A percentile compares a stretch with the other conserved stretches of the same genome.
Evolutionary conservation across 2,797 vertebrate species (phyloP).

Genomic region (Spinus pinus): DNA sequence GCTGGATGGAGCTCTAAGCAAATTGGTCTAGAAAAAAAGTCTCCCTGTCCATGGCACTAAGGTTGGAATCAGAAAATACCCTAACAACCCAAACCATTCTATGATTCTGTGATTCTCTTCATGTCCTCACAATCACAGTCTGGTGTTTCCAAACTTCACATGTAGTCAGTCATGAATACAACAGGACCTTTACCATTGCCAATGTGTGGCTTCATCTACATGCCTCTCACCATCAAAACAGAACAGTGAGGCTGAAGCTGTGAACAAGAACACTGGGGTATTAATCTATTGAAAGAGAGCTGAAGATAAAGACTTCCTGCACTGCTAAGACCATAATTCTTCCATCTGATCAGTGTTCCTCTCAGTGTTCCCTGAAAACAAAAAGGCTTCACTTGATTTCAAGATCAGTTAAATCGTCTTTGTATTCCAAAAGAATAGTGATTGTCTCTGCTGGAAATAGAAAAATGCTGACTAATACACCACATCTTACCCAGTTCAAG

Average conservation of each 20-base stretch:
- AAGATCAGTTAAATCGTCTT: not conserved
- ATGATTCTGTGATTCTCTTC: not conserved
- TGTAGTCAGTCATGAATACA: not conserved
- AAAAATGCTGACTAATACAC: not conserved
- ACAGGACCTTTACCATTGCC: not conserved
- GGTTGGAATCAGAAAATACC: not conserved
- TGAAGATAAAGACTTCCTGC: not conserved
- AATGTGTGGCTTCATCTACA: not conserved
- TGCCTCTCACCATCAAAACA: not conserved
- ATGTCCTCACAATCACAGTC: not conserved
- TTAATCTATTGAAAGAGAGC: not conserved
- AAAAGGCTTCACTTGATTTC: not conserved
- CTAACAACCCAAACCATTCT: not conserved
- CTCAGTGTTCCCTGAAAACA: not conserved
- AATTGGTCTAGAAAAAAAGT: not conserved
- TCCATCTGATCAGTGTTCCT: not conserved
- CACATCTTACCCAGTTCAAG: not conserved
- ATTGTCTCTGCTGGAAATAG: not conserved
- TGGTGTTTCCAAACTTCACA: not conserved
- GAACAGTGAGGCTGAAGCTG: not conserved
- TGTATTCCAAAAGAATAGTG: not conserved
- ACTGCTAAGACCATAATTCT: not conserved
- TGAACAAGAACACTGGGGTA: not conserved
- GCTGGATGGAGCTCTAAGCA: not conserved
- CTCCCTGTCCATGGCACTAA: not conserved